Percentiles rank a stretch among this genome's conserved stretches.
These are phyloP conservation scores for Apodemus speciosus DNA, from an alignment of 2,113 vertebrate species.

Conservation along the genomic window DNA sequence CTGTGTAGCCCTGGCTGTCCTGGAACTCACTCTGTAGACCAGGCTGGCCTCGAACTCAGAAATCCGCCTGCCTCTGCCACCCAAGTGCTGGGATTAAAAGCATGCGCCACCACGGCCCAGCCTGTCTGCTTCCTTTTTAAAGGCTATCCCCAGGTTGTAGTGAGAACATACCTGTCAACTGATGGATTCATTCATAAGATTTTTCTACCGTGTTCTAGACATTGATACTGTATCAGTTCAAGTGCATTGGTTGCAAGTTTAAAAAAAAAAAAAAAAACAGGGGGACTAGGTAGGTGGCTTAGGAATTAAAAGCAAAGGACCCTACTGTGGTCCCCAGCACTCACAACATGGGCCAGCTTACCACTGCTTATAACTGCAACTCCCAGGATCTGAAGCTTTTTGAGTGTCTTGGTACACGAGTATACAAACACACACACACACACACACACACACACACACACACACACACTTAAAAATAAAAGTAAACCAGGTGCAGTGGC, in stretches of 20 bases:
- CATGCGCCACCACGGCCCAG: no score
- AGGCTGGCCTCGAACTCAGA: no score
- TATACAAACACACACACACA: not conserved
- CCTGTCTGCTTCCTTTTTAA: not conserved
- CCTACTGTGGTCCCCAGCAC: not conserved
- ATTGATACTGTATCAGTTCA: not conserved
- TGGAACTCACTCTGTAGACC: no score
- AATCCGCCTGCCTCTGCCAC: no score
- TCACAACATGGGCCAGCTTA: not conserved
- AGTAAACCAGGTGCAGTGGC: not conserved
- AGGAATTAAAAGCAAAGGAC: not conserved
- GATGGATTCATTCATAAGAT: not conserved
- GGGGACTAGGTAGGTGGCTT: not conserved
- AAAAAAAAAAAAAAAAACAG: not conserved
- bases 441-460: rapidly evolving
- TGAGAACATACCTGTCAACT: not conserved
- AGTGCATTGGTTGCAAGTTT: not conserved
- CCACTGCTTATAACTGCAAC: not conserved
- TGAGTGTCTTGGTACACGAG: not conserved
- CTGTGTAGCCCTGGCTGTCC: no score
- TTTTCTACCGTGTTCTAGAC: not conserved
- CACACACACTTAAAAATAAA: not conserved
- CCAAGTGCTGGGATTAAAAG: no score
- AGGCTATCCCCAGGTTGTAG: not conserved
- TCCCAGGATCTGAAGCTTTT: not conserved